Evolutionary conservation across 1,140 invertebrate species (phyloP), one percentile per base, ranked within the genome.

Genomic region (Dreissena polymorpha): DNA sequence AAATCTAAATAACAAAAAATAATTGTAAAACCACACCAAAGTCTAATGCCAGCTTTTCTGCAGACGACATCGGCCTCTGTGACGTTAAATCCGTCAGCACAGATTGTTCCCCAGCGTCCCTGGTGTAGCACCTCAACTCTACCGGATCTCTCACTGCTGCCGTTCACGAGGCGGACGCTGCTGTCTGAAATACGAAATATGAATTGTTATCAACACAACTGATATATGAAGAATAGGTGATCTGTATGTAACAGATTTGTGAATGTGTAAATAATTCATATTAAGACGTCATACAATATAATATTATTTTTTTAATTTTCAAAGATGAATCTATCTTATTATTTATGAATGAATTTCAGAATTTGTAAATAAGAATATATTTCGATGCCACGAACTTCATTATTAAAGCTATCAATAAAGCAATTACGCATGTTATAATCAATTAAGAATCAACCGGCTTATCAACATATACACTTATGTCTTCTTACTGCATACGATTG

Each of bases 11-110:
- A 39, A 5, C 2, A 39, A 2, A 39, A 39, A 8, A 8, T 39
- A 5, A 8, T 39, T 39, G 39, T 2, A 2, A 39, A 39, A 63
- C 8, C 29, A 27, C 21, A 70, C 68, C 68, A 70, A 39, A 70
- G 49, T 27, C 68, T 0, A 10, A 75, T 83, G 51, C 88, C 89
- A 14, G 91, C 86, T 64, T 82, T 78, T 67, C 78, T 74, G 76
- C 90, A 91, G 27, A 90, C 77, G 10, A 91, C 90, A 21, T 83
- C 84, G 12, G 89, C 90, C 23, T 86, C 87, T 50, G 75, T 73
- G 3, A 7, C 16, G 50, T 86, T 83, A 79, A 86, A 89, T 13
- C 63, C 63, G 68, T 90, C 88, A 63, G 89, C 88, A 86, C 90
- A 91, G 12, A 90, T 72, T 0, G 87, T 88, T 10, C 89, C 89